Conservation (phyloP, 2,113 vertebrate species). For the Sylvicapra grimmia region DNA sequence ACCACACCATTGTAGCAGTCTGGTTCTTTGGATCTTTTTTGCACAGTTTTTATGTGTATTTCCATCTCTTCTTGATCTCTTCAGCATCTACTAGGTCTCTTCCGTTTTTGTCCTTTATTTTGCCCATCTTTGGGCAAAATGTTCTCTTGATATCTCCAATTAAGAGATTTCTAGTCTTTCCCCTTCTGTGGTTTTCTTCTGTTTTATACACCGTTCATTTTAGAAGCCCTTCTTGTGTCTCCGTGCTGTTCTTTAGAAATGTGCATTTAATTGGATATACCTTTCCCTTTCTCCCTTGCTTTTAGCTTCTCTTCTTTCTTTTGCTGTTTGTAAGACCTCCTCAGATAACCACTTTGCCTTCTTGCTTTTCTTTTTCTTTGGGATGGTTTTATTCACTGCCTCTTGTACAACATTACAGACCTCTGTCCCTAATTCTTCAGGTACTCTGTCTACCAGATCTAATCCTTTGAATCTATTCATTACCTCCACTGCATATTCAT, state of each 20-base stretch:
- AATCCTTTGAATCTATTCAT: background rate
- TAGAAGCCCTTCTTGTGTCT: background rate
- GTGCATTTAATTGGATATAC: background rate
- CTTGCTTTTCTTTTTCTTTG: background rate
- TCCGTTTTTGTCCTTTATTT: background rate
- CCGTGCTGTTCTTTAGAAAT: background rate
- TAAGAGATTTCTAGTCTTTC: background rate
- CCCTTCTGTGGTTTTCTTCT: background rate
- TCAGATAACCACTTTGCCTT: background rate
- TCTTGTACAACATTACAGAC: background rate
- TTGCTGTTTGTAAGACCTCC: background rate
- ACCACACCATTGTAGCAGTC: background rate
- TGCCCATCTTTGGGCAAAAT: background rate
- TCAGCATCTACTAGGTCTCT: background rate
- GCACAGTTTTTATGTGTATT: background rate
- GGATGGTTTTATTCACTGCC: background rate
- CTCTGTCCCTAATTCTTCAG: background rate
- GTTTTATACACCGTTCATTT: background rate
- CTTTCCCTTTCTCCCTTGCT: background rate
- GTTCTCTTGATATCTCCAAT: background rate
- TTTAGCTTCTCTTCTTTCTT: background rate
- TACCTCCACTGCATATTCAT: background rate
- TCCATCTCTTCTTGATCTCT: background rate
- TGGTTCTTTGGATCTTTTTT: background rate
- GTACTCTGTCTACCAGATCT: background rate